Evolutionary conservation across 2,888 invertebrate species (phyloP).

Genomic region (Acleris literana): DNA sequence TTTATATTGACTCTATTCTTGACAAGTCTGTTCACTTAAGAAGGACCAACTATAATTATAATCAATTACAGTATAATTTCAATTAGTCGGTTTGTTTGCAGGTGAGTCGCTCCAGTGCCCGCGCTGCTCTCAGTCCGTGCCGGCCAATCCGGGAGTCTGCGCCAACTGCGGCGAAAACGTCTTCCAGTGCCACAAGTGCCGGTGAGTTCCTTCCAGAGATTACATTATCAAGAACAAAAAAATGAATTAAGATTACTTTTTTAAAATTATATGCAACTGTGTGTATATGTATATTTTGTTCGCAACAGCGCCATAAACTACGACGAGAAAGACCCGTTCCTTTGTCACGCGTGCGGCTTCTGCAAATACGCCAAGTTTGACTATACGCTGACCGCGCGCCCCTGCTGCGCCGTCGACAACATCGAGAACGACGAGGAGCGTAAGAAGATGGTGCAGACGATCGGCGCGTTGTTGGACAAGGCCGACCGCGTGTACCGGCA

Average conservation of each 20-base stretch:
- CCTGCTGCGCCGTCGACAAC: slow-evolving; percentile 98
- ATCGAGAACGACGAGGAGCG: slow-evolving; percentile 98
- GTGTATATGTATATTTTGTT: slow-evolving; percentile 9
- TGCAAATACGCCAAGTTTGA: slow-evolving; percentile 99
- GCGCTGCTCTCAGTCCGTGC: slow-evolving; percentile 97
- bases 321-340: slow-evolving; percentile 99
- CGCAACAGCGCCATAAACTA: slow-evolving; percentile 95
- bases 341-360: slow-evolving; percentile 99
- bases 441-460: slow-evolving; percentile 95
- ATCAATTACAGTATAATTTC: too few relatives aligned
- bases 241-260: background rate
- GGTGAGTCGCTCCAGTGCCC: slow-evolving; percentile 97
- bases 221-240: background rate
- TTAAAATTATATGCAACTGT: background rate
- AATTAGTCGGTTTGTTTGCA: slow-evolving; percentile 38
- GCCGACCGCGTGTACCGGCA: slow-evolving; percentile 97
- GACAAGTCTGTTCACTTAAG: too few relatives aligned
- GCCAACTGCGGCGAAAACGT: slow-evolving; percentile 99
- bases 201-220: slow-evolving; percentile 69
- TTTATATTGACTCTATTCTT: too few relatives aligned
- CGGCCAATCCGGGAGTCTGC: slow-evolving; percentile 98
- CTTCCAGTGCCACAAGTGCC: slow-evolving; percentile 99
- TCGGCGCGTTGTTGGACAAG: slow-evolving; percentile 95
- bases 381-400: slow-evolving; percentile 94
- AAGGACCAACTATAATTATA: too few relatives aligned